Percentiles rank a stretch among this genome's conserved stretches.
phyloP scores from a whole-genome alignment of 2,888 invertebrate genomes.

The Miltochrista miniata region DNA sequence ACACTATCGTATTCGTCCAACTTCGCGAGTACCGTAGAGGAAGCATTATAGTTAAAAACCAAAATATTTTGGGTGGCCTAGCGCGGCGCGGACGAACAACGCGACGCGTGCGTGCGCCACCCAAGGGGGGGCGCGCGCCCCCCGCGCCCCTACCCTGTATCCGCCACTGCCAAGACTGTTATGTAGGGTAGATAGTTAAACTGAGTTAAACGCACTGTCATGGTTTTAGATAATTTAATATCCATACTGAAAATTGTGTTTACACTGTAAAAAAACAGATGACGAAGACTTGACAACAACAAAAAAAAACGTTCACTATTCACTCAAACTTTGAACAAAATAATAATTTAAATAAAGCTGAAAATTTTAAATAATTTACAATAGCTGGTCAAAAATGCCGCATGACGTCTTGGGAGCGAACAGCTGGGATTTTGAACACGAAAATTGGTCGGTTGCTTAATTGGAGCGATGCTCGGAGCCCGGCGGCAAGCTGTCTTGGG shows the following conservation, averaged over 20 bases:
- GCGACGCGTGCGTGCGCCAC: too few relatives aligned
- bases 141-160: too few relatives aligned
- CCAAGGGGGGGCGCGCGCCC: too few relatives aligned
- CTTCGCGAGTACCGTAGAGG: too few relatives aligned
- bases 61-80: too few relatives aligned
- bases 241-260: conserved; percentile 15
- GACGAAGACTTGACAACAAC: conserved; percentile 17
- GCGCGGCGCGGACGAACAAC: too few relatives aligned
- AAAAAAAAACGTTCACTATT: conserved; percentile 13
- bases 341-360: too few relatives aligned
- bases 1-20: too few relatives aligned
- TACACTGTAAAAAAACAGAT: conserved; percentile 17
- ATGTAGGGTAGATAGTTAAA: background rate
- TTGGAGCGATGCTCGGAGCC: conserved; percentile 56
- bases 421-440: conserved; percentile 53
- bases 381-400: conserved; percentile 32
- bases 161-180: background rate
- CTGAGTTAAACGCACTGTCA: background rate
- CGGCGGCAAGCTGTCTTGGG: conserved; percentile 54
- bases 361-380: conserved; percentile 15
- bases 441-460: conserved; percentile 57
- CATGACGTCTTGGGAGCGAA: conserved; percentile 39
- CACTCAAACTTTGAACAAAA: conserved; percentile 6
- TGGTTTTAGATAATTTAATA: conserved; percentile 23
- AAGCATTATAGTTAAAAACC: too few relatives aligned